Evolutionary conservation across 2,113 vertebrate genomes (phyloP).

Genomic region (Leiothrix lutea): DNA sequence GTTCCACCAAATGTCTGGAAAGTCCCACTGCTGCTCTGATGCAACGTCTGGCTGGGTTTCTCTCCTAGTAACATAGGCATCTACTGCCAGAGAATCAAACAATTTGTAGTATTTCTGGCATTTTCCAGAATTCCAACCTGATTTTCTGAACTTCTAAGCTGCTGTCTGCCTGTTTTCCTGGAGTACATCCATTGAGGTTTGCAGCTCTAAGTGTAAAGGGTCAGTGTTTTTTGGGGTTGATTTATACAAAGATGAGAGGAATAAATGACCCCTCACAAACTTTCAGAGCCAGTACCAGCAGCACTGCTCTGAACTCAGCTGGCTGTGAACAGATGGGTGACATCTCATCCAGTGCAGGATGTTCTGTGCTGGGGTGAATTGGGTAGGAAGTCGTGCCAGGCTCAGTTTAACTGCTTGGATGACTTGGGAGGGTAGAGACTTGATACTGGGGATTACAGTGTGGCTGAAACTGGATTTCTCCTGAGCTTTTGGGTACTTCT

Average conservation of each 20-base stretch:
- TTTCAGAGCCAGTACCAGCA: neutral
- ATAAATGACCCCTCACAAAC: neutral
- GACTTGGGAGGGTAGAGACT: neutral
- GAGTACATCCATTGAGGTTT: neutral
- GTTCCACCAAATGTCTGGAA: neutral
- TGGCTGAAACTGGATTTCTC: neutral
- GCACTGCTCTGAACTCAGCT: neutral
- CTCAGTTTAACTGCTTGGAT: neutral
- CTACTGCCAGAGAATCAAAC: neutral
- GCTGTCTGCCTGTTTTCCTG: neutral
- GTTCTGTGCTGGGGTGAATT: neutral
- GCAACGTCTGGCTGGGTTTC: neutral
- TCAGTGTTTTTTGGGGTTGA: neutral
- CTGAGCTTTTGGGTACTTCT: neutral
- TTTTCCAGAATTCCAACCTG: neutral
- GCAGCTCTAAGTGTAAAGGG: neutral
- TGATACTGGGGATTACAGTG: neutral
- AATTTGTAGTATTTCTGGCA: neutral
- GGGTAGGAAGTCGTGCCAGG: neutral
- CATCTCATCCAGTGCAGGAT: neutral
- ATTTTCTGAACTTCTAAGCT: neutral
- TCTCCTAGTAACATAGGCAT: neutral
- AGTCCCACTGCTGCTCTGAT: neutral
- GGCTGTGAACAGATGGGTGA: accelerated
- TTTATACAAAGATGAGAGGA: neutral